phyloP scores from a whole-genome alignment of 2,797 vertebrate genomes.

The Delichon dasypus region DNA sequence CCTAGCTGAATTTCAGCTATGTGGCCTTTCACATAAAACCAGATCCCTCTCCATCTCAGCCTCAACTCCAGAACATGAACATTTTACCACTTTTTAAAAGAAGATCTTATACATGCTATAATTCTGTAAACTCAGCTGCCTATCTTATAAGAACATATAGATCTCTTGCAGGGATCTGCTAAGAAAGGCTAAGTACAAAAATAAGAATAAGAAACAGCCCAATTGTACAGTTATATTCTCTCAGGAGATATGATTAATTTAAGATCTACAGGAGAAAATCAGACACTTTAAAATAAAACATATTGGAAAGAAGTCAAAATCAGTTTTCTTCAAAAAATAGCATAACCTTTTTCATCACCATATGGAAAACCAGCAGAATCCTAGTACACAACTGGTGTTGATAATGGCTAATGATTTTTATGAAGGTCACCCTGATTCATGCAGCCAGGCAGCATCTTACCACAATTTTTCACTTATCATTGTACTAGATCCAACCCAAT shows the following conservation, averaged over 20 bases:
- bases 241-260: not conserved
- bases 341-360: not conserved
- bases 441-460: not conserved
- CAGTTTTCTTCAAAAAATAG: not conserved
- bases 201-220: not conserved
- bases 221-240: not conserved
- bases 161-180: not conserved
- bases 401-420: not conserved
- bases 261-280: not conserved
- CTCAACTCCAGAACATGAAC: not conserved
- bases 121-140: not conserved
- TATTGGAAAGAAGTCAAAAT: not conserved
- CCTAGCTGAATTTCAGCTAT: not conserved
- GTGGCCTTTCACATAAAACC: not conserved
- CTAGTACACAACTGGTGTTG: conserved; percentile 7
- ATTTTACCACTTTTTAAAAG: not conserved
- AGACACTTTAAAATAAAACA: not conserved
- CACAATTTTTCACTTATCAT: not conserved
- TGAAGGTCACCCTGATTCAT: conserved; percentile 36
- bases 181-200: not conserved
- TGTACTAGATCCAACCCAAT: not conserved
- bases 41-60: not conserved
- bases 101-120: not conserved
- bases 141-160: not conserved
- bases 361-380: conserved; percentile 31